Evolutionary conservation across 2,888 invertebrate genomes (phyloP), one percentile per base, ranked within the genome.

Genomic region (Stegophylla sp.): DNA sequence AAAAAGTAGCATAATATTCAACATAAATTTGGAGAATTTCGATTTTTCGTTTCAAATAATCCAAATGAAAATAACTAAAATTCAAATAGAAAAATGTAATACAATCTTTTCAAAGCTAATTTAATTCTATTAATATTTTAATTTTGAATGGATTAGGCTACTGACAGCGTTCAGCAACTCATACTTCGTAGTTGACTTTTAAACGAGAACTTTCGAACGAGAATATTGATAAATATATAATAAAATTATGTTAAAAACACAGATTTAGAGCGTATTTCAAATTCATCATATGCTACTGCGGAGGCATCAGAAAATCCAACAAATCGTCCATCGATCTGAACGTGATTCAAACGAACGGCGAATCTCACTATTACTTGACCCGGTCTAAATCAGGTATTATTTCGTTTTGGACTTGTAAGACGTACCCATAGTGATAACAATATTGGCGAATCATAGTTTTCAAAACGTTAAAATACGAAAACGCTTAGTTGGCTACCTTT

Each of bases 251-350:
- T 56, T 56, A 23, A n/a, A 0, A 28, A 28, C 45, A 61, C 85
- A 87, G 87, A 82, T 87, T 87, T 84, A 85, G 87, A 61, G 84
- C 86, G 28, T 87, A 87, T 82, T 87, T 87, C 83, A 85, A 86
- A 82, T 84, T 86, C 76, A 84, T 86, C 73, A 85, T 87, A 48
- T 86, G 86, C 82, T 85, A 85, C 72, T 87, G 86, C 82, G 85
- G 85, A 82, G 85, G 84, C 83, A 43, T 84, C 43, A 71, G 83
- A 53, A 79, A 79, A 13, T 13, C n/a, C 23, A 48, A 69, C 45
- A 59, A 61, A 41, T 45, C 3, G 3, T 41, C 69, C 17, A 28
- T 61, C 23, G 71, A 79, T 28, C 48, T 79, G n/a, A 79, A 79
- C 23, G 26, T 79, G 17, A 71, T 79, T 10, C 56, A 61, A 61